Conservation (phyloP, 2,888 invertebrate species). For the Leptinotarsa juncta region DNA sequence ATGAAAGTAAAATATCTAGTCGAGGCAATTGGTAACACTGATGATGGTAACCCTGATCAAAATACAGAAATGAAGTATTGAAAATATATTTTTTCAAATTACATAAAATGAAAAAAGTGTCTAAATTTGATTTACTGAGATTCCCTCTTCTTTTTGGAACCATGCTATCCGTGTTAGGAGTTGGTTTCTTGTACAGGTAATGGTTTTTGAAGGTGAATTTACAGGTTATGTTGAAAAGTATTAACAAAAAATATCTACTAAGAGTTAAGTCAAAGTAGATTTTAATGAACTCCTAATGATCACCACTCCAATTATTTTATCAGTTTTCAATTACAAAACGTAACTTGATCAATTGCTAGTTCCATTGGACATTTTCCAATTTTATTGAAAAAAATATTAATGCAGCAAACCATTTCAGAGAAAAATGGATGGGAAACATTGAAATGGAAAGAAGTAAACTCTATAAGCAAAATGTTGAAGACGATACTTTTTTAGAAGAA, state of each 20-base stretch:
- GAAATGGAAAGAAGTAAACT: conserved; percentile 25
- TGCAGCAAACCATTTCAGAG: conserved; percentile 22
- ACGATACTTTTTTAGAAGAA: conserved; percentile 18
- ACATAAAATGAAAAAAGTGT: neutral
- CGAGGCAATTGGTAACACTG: no score
- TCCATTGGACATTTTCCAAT: neutral
- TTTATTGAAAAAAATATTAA: neutral
- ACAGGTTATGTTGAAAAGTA: no score
- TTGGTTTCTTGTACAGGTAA: conserved; percentile 10
- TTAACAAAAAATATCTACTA: no score
- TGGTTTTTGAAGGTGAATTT: no score
- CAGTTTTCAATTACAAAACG: no score
- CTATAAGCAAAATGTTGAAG: conserved; percentile 19
- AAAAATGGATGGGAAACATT: conserved; percentile 29
- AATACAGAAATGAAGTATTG: no score
- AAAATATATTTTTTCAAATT: no score
- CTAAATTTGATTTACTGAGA: conserved; percentile 4
- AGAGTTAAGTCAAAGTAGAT: no score
- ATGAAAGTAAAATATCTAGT: no score
- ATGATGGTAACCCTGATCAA: no score
- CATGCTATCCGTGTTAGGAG: neutral
- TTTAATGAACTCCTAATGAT: neutral
- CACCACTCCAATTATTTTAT: no score
- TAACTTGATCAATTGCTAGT: no score
- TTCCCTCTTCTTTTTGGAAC: conserved; percentile 5